Conservation (phyloP, 2,888 invertebrate species). For the Chymomyza procnemis region DNA sequence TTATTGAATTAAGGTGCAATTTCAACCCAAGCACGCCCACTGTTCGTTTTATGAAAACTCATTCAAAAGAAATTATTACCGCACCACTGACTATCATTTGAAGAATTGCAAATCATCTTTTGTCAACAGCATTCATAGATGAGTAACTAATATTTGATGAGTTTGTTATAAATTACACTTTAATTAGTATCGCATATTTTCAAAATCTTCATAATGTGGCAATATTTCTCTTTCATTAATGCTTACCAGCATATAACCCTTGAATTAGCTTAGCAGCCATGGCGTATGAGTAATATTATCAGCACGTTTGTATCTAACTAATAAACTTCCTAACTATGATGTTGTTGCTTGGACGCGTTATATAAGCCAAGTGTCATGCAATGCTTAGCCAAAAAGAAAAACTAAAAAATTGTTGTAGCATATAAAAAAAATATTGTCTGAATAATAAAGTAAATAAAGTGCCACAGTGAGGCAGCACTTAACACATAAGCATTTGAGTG, state of each 20-base stretch:
- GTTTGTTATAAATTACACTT: not conserved
- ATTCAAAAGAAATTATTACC: too few species aligned
- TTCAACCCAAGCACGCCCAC: too few species aligned
- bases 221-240: not conserved
- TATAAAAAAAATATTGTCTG: not conserved
- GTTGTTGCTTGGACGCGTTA: not conserved
- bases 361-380: not conserved
- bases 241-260: not conserved
- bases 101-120: not conserved
- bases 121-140: not conserved
- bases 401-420: not conserved
- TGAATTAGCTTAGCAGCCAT: not conserved
- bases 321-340: not conserved
- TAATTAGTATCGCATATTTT: not conserved
- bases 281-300: not conserved
- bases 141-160: not conserved
- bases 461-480: constrained; percentile 20
- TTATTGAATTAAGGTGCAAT: too few species aligned
- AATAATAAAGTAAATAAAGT: not conserved
- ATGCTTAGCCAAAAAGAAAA: not conserved
- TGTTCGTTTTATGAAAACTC: too few species aligned
- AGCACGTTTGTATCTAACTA: not conserved
- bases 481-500: constrained; percentile 51
- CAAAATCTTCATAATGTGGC: not conserved
- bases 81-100: too few species aligned